Evolutionary conservation across 2,888 invertebrate species (phyloP).

Genomic region (Acanthosepion lycidas): DNA sequence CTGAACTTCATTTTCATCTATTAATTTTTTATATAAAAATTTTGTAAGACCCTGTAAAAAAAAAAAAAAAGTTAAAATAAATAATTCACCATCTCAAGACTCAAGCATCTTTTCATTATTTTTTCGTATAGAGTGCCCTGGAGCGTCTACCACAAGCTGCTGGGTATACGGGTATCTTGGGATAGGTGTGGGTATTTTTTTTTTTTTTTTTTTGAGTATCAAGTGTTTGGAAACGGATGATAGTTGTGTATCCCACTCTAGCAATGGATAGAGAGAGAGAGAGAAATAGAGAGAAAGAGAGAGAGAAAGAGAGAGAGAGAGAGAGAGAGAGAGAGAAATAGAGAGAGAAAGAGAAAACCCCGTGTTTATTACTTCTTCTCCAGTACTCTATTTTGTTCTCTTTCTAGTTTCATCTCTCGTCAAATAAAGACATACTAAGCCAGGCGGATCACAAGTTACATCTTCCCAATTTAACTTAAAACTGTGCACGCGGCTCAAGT

Average conservation of each 20-base stretch:
- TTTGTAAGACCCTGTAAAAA: not conserved
- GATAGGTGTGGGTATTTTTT: not conserved
- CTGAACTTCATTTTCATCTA: not conserved
- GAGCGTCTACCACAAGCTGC: constrained; percentile 2
- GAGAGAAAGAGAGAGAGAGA: not conserved
- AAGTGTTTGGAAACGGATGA: not conserved
- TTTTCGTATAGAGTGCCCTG: not conserved
- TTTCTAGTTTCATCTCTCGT: not conserved
- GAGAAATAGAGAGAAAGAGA: not conserved
- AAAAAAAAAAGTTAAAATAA: not conserved
- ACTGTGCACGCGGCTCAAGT: not conserved
- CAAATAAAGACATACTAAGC: not conserved
- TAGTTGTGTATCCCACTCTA: not conserved
- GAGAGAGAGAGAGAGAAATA: not conserved
- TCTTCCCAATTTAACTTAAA: not conserved
- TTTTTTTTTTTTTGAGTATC: not conserved
- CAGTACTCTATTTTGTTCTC: not conserved
- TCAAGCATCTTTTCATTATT: not conserved
- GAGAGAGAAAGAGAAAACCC: not conserved
- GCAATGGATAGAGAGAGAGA: too few species aligned
- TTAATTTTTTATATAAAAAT: not conserved
- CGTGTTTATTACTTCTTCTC: not conserved
- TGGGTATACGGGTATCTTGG: not conserved
- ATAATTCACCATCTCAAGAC: not conserved
- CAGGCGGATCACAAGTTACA: not conserved